A percentile compares a stretch with the other conserved stretches of the same genome.
Conservation (phyloP, 2,113 vertebrate genomes). For the Nyctereutes procyonoides region DNA sequence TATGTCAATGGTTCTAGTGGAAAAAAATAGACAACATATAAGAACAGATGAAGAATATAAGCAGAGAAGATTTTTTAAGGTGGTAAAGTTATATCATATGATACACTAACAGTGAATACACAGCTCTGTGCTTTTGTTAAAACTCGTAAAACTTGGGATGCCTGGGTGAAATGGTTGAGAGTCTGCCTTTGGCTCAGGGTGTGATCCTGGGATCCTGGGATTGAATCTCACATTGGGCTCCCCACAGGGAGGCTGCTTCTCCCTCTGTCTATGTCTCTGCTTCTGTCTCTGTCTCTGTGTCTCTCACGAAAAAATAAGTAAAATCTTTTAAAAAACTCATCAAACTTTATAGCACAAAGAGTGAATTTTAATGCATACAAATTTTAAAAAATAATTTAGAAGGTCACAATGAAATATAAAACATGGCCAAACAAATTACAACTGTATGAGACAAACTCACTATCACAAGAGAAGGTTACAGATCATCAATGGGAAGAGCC, state of each 20-base stretch:
- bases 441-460: not conserved
- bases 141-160: not conserved
- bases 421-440: not conserved
- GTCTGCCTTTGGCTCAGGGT: too few relatives aligned
- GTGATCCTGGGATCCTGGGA: too few relatives aligned
- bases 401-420: not conserved
- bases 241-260: too few relatives aligned
- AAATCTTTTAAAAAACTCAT: not conserved
- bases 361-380: not conserved
- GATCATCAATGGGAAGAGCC: not conserved
- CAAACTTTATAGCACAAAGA: not conserved
- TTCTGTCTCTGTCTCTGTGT: too few relatives aligned
- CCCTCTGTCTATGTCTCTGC: too few relatives aligned
- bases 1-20: not conserved
- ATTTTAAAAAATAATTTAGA: not conserved
- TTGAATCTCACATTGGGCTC: too few relatives aligned
- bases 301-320: too few relatives aligned
- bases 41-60: not conserved
- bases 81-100: not conserved
- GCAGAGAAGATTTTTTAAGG: not conserved
- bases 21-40: not conserved
- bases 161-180: too few relatives aligned
- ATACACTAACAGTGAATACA: not conserved
- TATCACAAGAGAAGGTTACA: not conserved
- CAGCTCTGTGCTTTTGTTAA: not conserved